phyloP scores from a whole-genome alignment of 2,888 invertebrate genomes.

The Coelinius sp. region DNA sequence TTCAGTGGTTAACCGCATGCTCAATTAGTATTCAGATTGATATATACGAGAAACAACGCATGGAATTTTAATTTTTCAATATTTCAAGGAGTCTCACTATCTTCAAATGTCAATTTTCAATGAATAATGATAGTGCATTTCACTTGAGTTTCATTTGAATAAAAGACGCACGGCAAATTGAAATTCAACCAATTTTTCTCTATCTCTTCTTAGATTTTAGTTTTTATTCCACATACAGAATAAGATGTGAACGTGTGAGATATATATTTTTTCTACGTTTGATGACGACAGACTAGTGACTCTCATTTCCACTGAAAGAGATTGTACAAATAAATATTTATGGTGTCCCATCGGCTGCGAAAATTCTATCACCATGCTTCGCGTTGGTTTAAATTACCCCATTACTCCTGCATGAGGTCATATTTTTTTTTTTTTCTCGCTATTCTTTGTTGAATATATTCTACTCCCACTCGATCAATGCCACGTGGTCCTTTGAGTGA shows the following conservation, averaged over 20 bases:
- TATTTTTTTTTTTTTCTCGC: background rate
- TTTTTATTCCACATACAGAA: background rate
- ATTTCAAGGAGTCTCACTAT: too few relatives aligned
- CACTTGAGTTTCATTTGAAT: background rate
- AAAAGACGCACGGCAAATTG: background rate
- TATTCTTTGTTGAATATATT: slow-evolving; percentile 5
- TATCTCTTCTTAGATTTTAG: background rate
- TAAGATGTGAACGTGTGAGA: background rate
- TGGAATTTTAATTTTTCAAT: too few relatives aligned
- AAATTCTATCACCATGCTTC: background rate
- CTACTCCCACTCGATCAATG: background rate
- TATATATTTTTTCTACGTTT: background rate
- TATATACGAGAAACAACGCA: background rate
- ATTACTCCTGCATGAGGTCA: slow-evolving; percentile 1
- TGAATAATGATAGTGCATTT: background rate
- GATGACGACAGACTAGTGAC: background rate
- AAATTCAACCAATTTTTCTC: background rate
- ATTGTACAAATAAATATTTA: slow-evolving; percentile 16
- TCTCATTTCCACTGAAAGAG: background rate
- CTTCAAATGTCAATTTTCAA: too few relatives aligned
- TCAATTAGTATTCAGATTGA: background rate
- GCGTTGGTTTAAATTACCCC: background rate
- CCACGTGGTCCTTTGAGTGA: background rate
- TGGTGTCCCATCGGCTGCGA: slow-evolving; percentile 18
- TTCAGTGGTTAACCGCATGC: slow-evolving; percentile 19